phyloP scores from a whole-genome alignment of 35 echinoderm and acorn worm species.

The Ptychodera flava region DNA sequence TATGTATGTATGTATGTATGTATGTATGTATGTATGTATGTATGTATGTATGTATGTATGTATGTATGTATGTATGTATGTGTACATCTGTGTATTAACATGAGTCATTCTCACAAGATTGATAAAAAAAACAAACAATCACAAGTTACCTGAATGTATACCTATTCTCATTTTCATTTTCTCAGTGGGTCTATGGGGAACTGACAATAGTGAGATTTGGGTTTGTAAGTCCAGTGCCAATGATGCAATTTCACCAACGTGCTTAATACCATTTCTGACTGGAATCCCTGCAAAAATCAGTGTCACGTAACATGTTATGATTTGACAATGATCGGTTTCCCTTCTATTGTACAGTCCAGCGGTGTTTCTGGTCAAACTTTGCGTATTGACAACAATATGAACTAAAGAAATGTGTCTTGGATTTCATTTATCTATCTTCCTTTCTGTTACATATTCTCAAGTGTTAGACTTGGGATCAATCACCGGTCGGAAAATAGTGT shows the following conservation, averaged over 20 bases:
- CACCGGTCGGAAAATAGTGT: too few species aligned
- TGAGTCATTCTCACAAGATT: background rate
- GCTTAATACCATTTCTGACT: conserved; percentile 12
- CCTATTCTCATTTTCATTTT: conserved; percentile 52
- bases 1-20: background rate
- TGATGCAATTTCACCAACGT: conserved; percentile 39
- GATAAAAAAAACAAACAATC: too few species aligned
- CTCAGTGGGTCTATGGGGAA: conserved; percentile 42
- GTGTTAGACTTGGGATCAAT: too few species aligned
- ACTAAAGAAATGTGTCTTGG: too few species aligned
- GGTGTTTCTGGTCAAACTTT: too few species aligned
- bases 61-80: background rate
- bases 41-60: background rate
- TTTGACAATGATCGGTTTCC: too few species aligned
- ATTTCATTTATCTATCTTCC: too few species aligned
- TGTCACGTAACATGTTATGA: too few species aligned
- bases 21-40: background rate
- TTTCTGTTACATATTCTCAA: too few species aligned
- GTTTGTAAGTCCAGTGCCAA: conserved; percentile 36
- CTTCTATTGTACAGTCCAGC: too few species aligned
- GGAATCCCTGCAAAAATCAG: conserved; percentile 43
- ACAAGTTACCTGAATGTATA: conserved; percentile 50
- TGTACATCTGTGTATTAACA: background rate
- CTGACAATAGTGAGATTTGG: conserved; percentile 39
- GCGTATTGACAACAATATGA: too few species aligned